Evolutionary conservation across 2,888 invertebrate genomes (phyloP).

Genomic region (Nephrotoma appendiculata): DNA sequence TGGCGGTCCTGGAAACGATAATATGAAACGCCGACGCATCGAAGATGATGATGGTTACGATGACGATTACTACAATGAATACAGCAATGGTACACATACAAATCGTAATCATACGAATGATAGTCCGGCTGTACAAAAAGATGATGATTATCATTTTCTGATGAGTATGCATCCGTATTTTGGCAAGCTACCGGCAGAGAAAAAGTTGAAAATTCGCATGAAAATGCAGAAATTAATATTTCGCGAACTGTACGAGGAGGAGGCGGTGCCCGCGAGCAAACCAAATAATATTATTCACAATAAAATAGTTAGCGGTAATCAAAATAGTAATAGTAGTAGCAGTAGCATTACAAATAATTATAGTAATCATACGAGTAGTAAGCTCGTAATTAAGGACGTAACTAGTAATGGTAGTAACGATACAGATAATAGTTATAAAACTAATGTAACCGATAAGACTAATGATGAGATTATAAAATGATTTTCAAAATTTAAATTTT

Average conservation of each 20-base stretch:
- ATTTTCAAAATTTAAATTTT: not conserved
- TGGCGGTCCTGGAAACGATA: not conserved
- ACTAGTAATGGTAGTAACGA: not conserved
- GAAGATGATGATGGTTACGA: not conserved
- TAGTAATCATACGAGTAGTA: not conserved
- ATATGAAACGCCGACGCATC: not conserved
- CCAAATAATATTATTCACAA: not conserved
- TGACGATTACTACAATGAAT: not conserved
- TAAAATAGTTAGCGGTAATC: not conserved
- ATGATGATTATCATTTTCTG: slow-evolving; percentile 32
- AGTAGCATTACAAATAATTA: not conserved
- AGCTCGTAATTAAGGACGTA: not conserved
- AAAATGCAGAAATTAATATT: slow-evolving; percentile 33
- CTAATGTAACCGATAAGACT: not conserved
- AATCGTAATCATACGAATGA: not conserved
- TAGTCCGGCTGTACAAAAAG: slow-evolving; percentile 11
- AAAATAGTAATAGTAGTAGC: not conserved
- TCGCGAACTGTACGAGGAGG: slow-evolving; percentile 30
- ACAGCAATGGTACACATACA: not conserved
- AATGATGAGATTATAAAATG: not conserved
- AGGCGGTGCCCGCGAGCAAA: slow-evolving; percentile 13
- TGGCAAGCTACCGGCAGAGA: slow-evolving; percentile 29
- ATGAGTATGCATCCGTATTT: slow-evolving; percentile 32
- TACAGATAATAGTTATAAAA: not conserved
- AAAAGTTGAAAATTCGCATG: slow-evolving; percentile 30